Conservation (phyloP, 2,113 vertebrate species). For the Leptodactylus fuscus region DNA sequence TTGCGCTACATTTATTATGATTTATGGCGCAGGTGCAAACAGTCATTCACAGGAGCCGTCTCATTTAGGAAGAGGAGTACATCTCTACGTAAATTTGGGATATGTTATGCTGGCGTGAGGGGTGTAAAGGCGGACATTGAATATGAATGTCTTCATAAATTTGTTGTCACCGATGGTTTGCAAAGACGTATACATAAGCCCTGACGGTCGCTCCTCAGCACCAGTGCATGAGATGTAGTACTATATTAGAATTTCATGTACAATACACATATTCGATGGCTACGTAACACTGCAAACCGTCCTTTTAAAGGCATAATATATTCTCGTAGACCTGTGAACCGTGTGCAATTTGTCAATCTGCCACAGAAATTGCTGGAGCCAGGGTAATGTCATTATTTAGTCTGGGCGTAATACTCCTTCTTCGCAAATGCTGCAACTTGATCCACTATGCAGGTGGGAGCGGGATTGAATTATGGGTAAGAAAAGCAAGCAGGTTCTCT, state of each 20-base stretch:
- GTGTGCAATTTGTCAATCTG: neutral
- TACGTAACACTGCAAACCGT: neutral
- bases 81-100: no score
- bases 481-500: neutral
- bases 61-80: no score
- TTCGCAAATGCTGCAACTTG: neutral
- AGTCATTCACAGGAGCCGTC: no score
- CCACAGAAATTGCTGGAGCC: neutral
- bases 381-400: slow-evolving; percentile 1
- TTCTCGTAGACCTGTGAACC: neutral
- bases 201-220: neutral
- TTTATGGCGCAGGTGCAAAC: no score
- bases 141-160: no score
- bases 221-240: no score
- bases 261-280: neutral
- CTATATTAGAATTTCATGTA: neutral
- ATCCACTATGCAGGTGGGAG: neutral
- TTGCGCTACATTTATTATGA: no score
- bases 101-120: no score
- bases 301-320: neutral
- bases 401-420: neutral
- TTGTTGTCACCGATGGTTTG: no score
- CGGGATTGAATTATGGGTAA: neutral
- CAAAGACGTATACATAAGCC: no score
- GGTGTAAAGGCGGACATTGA: no score